Conservation (phyloP, 2,888 invertebrate species). For the Hirtodrosophila duncani region DNA sequence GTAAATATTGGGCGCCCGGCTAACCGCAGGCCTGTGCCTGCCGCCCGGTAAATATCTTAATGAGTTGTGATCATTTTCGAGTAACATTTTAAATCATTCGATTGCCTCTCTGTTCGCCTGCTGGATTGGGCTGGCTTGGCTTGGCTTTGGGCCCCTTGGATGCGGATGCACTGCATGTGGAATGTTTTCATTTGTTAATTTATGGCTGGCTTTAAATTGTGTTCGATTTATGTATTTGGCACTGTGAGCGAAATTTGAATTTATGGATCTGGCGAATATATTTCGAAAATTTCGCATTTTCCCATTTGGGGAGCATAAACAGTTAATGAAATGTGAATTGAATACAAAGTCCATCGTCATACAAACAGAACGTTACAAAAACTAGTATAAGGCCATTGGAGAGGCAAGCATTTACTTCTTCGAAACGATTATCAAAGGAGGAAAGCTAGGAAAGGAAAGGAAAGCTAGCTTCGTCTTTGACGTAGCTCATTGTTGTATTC, state of each 20-base stretch:
- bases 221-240: conserved; percentile 52
- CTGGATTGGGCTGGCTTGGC: conserved; percentile 33
- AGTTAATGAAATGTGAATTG: conserved; percentile 15
- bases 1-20: conserved; percentile 29
- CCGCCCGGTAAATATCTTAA: conserved; percentile 50
- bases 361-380: too few species aligned
- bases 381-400: background rate
- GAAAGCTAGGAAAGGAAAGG: too few species aligned
- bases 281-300: conserved; percentile 13
- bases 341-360: background rate
- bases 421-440: too few species aligned
- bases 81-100: conserved; percentile 43
- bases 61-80: conserved; percentile 47
- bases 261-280: conserved; percentile 53
- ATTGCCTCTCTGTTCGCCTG: background rate
- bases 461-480: too few species aligned
- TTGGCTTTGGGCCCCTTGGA: too few species aligned
- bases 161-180: conserved; percentile 21
- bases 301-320: conserved; percentile 11
- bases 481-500: too few species aligned
- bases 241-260: conserved; percentile 18
- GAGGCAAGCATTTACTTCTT: too few species aligned
- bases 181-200: conserved; percentile 9
- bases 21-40: too few species aligned
- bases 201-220: conserved; percentile 12